Conservation (phyloP, 2,113 vertebrate species). For the Callipepla squamata region DNA sequence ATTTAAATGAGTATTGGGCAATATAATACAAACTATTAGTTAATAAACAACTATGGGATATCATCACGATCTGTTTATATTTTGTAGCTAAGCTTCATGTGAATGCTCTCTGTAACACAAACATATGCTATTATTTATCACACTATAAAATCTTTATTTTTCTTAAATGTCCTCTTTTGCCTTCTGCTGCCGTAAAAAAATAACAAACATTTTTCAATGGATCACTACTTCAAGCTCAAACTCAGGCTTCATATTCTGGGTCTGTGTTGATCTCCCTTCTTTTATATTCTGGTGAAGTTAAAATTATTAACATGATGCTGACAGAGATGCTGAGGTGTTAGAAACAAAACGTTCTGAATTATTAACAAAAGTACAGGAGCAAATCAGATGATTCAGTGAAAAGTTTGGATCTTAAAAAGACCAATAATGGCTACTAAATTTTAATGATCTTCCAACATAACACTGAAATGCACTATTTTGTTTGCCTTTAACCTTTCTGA, state of each 20-base stretch:
- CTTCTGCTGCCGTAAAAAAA: background rate
- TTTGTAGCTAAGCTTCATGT: background rate
- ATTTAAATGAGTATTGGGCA: background rate
- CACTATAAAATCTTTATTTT: background rate
- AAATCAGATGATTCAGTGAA: conserved; percentile 57
- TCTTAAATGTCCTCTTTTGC: background rate
- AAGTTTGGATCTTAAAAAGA: conserved; percentile 45
- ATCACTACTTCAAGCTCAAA: background rate
- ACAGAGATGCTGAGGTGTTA: conserved; percentile 54
- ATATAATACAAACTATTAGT: background rate
- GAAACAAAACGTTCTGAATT: conserved; percentile 74
- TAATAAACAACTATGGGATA: background rate
- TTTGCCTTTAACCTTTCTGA: conserved; percentile 74
- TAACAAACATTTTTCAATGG: background rate
- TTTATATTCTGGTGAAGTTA: conserved; percentile 19
- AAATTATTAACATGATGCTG: conserved; percentile 50
- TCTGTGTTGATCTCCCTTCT: background rate
- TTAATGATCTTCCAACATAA: conserved; percentile 72
- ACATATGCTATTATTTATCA: background rate
- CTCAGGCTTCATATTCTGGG: background rate
- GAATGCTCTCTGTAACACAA: background rate
- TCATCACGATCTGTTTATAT: background rate
- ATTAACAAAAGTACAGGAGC: conserved; percentile 69
- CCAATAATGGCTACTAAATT: conserved; percentile 70
- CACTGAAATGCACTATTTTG: conserved; percentile 69